Evolutionary conservation across 2,888 invertebrate genomes (phyloP).

Genomic region (Listrodromus nycthemerus): DNA sequence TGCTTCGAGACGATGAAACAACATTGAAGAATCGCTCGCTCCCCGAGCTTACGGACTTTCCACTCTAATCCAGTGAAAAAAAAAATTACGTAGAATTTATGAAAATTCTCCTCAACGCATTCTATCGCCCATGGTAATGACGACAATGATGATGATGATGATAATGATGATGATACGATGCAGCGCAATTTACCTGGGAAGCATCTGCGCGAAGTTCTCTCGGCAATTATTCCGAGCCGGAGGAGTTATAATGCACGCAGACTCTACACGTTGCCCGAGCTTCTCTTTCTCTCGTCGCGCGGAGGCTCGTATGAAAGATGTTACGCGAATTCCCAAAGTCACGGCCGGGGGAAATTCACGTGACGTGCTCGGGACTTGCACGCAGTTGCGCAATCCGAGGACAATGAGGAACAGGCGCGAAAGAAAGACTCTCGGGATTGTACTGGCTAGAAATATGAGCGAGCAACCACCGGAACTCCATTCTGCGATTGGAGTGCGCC

Average conservation of each 20-base stretch:
- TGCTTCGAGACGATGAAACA: constrained; percentile 29
- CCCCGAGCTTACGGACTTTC: background rate
- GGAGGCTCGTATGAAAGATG: constrained; percentile 38
- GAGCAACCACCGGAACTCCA: constrained; percentile 79
- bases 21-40: constrained; percentile 4
- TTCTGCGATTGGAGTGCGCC: constrained; percentile 60
- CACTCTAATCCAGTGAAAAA: background rate
- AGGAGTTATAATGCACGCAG: background rate
- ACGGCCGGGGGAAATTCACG: constrained; percentile 63
- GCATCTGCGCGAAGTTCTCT: constrained; percentile 28
- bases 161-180: constrained; percentile 34
- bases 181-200: constrained; percentile 35
- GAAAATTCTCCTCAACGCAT: constrained; percentile 30
- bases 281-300: constrained; percentile 36
- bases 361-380: constrained; percentile 18
- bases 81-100: constrained; percentile 1
- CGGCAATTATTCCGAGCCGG: constrained; percentile 26
- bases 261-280: constrained; percentile 1
- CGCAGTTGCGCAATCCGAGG: constrained; percentile 61
- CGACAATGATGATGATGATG: constrained; percentile 20
- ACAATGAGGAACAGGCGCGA: constrained; percentile 60
- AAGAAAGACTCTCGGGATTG: background rate
- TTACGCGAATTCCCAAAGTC: constrained; percentile 65
- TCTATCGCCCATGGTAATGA: constrained; percentile 16
- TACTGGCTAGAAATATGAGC: constrained; percentile 35